phyloP scores from a whole-genome alignment of 2,113 vertebrate species.

The Anoplopoma fimbria region DNA sequence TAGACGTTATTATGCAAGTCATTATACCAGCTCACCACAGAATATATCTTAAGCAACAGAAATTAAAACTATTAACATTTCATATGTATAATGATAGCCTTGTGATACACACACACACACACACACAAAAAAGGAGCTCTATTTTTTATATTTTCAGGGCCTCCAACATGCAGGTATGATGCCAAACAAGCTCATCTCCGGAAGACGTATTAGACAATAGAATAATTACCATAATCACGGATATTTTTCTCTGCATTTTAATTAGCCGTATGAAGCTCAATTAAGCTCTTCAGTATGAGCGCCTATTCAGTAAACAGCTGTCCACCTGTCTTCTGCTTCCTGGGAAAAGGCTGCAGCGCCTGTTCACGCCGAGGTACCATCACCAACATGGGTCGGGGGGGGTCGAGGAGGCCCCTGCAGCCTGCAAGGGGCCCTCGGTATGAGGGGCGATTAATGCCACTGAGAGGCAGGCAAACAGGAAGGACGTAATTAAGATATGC shows the following conservation, averaged over 20 bases:
- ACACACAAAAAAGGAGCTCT: not conserved
- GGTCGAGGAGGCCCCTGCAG: conserved; percentile 44
- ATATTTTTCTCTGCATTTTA: conserved; percentile 79
- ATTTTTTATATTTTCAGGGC: conserved; percentile 25
- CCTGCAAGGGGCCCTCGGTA: conserved; percentile 53
- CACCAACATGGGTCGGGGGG: conserved; percentile 44
- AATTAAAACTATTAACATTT: conserved; percentile 47
- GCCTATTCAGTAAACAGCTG: conserved; percentile 82
- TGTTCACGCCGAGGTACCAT: conserved; percentile 79
- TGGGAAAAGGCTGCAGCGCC: conserved; percentile 79
- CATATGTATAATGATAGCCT: conserved; percentile 13
- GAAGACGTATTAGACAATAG: conserved; percentile 70
- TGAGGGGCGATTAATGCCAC: conserved; percentile 50
- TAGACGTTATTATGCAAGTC: conserved; percentile 5
- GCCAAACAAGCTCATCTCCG: conserved; percentile 44
- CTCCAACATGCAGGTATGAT: conserved; percentile 55
- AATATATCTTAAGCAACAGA: conserved; percentile 3
- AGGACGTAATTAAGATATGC: conserved; percentile 32
- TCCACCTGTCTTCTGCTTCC: conserved; percentile 81
- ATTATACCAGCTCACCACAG: not conserved
- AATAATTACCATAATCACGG: conserved; percentile 80
- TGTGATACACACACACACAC: not conserved
- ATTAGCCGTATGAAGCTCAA: conserved; percentile 80
- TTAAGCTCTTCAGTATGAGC: conserved; percentile 80
- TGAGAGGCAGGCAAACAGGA: conserved; percentile 23